A percentile compares a stretch with the other conserved stretches of the same genome.
Evolutionary conservation across 1,140 invertebrate species (phyloP).

Genomic region (Eupristina koningsbergeri): DNA sequence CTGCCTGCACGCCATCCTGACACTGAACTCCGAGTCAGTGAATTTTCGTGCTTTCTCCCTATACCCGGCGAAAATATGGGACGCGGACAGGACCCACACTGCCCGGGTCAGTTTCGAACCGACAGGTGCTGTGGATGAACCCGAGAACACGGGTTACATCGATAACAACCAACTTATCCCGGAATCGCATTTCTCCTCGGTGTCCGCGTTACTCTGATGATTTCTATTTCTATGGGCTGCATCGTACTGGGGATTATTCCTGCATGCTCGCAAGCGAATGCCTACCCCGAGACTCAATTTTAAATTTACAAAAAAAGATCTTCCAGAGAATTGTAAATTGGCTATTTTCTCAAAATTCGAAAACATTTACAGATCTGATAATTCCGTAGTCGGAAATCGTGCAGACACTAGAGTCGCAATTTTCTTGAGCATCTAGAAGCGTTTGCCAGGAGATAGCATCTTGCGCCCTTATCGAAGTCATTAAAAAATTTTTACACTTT

Average conservation of each 20-base stretch:
- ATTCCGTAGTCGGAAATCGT: slow-evolving; percentile 12
- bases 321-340: background rate
- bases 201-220: background rate
- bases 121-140: no score
- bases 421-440: slow-evolving; percentile 7
- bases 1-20: background rate
- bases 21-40: background rate
- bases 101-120: no score
- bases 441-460: background rate
- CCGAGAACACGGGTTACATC: background rate
- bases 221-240: background rate
- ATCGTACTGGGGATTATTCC: background rate
- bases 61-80: background rate
- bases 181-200: slow-evolving; percentile 2
- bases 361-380: background rate
- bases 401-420: background rate
- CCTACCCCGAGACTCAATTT: background rate
- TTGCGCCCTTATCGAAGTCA: slow-evolving; percentile 13
- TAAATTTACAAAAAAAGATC: background rate
- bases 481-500: background rate
- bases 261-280: background rate
- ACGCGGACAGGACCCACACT: no score
- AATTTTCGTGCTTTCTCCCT: background rate
- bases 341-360: slow-evolving; percentile 20
- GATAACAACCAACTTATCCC: slow-evolving; percentile 11